These are phyloP conservation scores for Benitochromis conjunctus DNA, from an alignment of 2,113 vertebrate genomes.

Conservation along the genomic window DNA sequence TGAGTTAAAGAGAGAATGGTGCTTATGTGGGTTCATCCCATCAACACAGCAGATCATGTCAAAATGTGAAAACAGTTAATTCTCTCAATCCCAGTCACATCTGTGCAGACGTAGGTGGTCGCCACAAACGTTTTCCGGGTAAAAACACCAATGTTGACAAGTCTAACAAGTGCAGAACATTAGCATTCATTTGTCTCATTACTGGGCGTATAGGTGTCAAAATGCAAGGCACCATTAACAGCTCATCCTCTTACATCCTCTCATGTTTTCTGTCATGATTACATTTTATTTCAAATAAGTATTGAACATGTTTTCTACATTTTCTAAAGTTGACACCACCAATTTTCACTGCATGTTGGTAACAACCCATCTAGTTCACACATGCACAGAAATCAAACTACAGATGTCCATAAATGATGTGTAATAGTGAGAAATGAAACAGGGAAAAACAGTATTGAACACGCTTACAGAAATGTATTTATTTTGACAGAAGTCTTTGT, in stretches of 20 bases:
- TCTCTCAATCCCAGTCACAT: background rate
- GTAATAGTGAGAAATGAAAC: background rate
- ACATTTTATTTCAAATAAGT: background rate
- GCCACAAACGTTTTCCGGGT: background rate
- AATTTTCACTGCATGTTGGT: background rate
- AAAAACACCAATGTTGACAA: background rate
- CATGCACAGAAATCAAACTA: background rate
- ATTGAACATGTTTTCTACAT: background rate
- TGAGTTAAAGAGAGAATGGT: background rate
- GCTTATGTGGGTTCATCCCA: background rate
- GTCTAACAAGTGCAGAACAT: background rate
- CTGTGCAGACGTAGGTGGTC: background rate
- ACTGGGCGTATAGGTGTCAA: background rate
- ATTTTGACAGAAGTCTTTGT: background rate
- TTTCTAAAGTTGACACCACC: background rate
- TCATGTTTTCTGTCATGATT: background rate
- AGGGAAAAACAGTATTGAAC: background rate
- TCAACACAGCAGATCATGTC: background rate
- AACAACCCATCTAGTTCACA: background rate
- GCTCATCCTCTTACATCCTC: background rate
- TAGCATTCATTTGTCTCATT: background rate
- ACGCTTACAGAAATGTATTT: background rate
- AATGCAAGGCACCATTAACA: background rate
- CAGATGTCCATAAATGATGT: background rate
- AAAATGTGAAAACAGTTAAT: background rate